phyloP scores from a whole-genome alignment of 2,113 vertebrate genomes.

The Vanacampus margaritifer region DNA sequence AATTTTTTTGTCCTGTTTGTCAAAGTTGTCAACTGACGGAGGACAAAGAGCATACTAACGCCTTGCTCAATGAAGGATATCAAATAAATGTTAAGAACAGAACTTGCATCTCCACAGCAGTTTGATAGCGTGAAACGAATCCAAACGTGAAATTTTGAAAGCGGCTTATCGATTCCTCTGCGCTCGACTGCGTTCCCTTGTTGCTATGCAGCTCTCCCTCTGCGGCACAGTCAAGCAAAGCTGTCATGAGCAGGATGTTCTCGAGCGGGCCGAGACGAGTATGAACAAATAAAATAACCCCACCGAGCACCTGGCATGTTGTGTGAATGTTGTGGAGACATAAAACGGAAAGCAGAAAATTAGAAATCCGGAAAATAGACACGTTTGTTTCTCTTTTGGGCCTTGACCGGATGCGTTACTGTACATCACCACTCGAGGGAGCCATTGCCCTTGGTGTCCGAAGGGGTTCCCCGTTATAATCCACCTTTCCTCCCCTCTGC shows the following conservation, averaged over 20 bases:
- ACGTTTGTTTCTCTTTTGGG: background rate
- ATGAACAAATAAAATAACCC: background rate
- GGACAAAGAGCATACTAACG: no score
- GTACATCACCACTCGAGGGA: slow-evolving; percentile 34
- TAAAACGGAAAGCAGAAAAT: background rate
- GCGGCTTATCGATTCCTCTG: slow-evolving; percentile 62
- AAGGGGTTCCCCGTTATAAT: slow-evolving; percentile 42
- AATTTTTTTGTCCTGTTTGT: no score
- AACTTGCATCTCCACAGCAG: background rate
- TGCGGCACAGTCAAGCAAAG: slow-evolving; percentile 37
- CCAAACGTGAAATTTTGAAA: background rate
- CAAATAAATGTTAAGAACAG: no score
- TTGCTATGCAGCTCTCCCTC: slow-evolving; percentile 70
- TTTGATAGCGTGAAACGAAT: background rate
- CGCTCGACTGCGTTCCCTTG: slow-evolving; percentile 71
- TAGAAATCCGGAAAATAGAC: background rate
- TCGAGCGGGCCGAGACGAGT: background rate
- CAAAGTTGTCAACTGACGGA: no score
- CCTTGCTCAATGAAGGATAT: no score
- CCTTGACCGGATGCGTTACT: background rate
- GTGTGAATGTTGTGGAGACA: background rate
- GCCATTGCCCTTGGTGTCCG: slow-evolving; percentile 26
- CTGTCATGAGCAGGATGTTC: background rate
- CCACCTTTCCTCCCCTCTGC: slow-evolving; percentile 3
- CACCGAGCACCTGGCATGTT: background rate